Conservation (phyloP, 1,140 invertebrate genomes). For the Formica exsecta region DNA sequence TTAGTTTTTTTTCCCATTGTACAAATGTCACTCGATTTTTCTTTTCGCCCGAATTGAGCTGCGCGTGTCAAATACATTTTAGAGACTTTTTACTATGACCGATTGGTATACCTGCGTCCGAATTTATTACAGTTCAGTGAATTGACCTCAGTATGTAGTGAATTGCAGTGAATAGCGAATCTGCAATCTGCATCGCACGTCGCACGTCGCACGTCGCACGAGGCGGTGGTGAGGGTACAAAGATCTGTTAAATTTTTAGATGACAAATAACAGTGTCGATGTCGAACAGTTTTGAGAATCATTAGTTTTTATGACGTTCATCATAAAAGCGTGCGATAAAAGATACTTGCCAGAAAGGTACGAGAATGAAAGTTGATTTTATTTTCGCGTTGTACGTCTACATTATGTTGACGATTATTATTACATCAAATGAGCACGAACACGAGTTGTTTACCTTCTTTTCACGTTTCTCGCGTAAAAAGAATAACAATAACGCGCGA, state of each 20-base stretch:
- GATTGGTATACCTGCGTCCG: constrained; percentile 66
- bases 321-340: not conserved
- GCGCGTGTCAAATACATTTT: not conserved
- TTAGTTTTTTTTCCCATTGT: not conserved
- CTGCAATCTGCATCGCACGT: constrained; percentile 25
- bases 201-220: not conserved
- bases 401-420: not conserved
- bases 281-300: not conserved
- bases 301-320: not conserved
- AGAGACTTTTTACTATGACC: constrained; percentile 38
- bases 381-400: not conserved
- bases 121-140: constrained; percentile 65
- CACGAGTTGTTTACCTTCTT: not conserved
- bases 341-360: not conserved
- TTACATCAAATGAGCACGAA: not conserved
- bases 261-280: constrained; percentile 35
- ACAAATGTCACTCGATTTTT: no score
- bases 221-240: constrained; percentile 18
- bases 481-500: not conserved
- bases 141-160: constrained; percentile 64
- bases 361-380: not conserved
- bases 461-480: not conserved
- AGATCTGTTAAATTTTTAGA: not conserved
- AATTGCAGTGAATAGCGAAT: not conserved
- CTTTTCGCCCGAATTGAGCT: not conserved